Evolutionary conservation across 1,140 invertebrate species (phyloP), one percentile per base, ranked within the genome.

Genomic region (Drosophila yakuba): DNA sequence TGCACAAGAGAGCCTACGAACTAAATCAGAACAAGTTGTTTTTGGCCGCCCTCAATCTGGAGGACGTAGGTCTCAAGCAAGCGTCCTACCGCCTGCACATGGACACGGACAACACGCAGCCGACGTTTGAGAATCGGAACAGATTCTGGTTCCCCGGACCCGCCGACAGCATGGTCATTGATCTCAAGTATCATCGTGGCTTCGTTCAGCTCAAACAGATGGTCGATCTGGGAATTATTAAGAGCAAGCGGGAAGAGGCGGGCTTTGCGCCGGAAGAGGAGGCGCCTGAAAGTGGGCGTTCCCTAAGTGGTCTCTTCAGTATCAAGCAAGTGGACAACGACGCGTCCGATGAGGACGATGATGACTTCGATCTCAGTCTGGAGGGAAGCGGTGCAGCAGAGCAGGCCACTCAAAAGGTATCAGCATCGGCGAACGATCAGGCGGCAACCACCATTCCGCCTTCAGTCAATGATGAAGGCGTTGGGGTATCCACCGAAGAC

Each of bases 131-230:
- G 93, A 92, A 83, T 94, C 39, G 94, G 92, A 90, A 95, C 93
- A 94, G 94, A 56, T 94, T 95, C 52, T 95, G 95, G 95, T 94
- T 94, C 14, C 95, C 95, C 0, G 95, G 95, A 0, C 95, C 95
- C 0, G 94, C 95, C 63, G 92, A 92, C 2, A 94, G 92, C 69
- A 95, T 95, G 89, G 80, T 95, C 8, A 93, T 95, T 45, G 93
- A 95, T 80, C 93, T 95, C 64, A 93, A 95, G 23, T 96, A 96
- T 78, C 93, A 95, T 80, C 93, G 95, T 0, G 95, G 95, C 1
- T 95, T 96, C 75, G 92, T 95, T 2, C 95, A 95, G 75, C 93
- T 95, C 8, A 95, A 95, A 78, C 95, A 96, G 62, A 93, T 94
- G 7, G 93, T 96, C 10, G 95, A 95, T 78, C 93, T 93, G 47